Conservation (phyloP, 35 echinoderm and acorn worm species). For the Ophiothrix spiculata region DNA sequence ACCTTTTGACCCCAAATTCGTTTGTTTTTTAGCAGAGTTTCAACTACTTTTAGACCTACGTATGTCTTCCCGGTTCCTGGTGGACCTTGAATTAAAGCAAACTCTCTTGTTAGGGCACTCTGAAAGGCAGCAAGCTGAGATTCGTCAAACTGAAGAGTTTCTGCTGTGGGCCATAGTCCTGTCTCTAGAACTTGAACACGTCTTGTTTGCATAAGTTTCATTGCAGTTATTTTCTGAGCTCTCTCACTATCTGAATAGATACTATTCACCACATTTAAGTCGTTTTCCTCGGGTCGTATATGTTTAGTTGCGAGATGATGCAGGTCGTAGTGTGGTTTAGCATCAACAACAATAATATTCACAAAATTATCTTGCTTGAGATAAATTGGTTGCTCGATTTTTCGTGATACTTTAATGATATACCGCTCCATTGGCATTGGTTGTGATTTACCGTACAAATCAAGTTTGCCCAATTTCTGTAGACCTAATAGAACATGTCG, state of each 20-base stretch:
- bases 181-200: neutral
- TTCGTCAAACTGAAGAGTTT: constrained; percentile 37
- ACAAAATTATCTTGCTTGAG: neutral
- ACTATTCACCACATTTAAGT: too few relatives aligned
- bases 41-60: constrained; percentile 65
- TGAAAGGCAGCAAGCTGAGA: constrained; percentile 51
- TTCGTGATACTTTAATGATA: constrained; percentile 13
- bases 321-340: too few relatives aligned
- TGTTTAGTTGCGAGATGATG: too few relatives aligned
- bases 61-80: constrained; percentile 93
- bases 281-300: too few relatives aligned
- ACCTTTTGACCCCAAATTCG: neutral
- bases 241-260: too few relatives aligned
- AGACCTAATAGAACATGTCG: constrained; percentile 67
- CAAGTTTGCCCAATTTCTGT: constrained; percentile 30
- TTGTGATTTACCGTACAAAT: too few relatives aligned
- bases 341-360: too few relatives aligned
- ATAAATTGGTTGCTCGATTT: constrained; percentile 52
- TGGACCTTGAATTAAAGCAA: constrained; percentile 80
- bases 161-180: constrained; percentile 40
- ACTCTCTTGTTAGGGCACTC: constrained; percentile 56
- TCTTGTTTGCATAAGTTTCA: neutral
- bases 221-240: constrained; percentile 24
- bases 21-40: constrained; percentile 59
- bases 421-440: constrained; percentile 74